Conservation (phyloP, 1,140 invertebrate genomes). For the Conopomorpha cramerella region DNA sequence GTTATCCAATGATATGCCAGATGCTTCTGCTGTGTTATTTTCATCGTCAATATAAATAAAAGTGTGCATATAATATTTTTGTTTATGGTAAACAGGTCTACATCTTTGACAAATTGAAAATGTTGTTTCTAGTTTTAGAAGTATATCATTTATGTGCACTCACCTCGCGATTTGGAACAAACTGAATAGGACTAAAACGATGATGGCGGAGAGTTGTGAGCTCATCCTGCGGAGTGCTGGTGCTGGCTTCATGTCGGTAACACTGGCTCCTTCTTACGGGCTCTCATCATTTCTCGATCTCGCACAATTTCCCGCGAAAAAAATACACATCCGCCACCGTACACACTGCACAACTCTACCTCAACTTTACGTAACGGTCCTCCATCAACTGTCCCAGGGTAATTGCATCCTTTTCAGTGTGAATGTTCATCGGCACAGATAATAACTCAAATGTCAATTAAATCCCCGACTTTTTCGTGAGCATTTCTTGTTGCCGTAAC, state of each 20-base stretch:
- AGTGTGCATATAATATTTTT: too few species aligned
- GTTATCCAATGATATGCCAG: too few species aligned
- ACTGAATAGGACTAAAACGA: constrained; percentile 32
- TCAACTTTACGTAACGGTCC: too few species aligned
- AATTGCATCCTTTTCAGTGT: background rate
- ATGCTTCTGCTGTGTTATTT: too few species aligned
- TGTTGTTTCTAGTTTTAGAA: too few species aligned
- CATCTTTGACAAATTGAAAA: too few species aligned
- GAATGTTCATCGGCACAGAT: background rate
- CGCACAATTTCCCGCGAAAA: constrained; percentile 11
- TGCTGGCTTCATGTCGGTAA: constrained; percentile 47
- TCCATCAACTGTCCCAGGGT: too few species aligned
- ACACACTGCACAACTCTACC: too few species aligned
- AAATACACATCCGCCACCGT: too few species aligned
- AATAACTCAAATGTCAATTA: constrained; percentile 1
- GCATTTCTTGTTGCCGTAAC: background rate
- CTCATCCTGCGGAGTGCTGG: constrained; percentile 29
- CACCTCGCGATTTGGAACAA: constrained; percentile 42
- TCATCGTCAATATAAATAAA: too few species aligned
- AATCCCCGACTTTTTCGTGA: background rate
- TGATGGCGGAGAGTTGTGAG: constrained; percentile 20
- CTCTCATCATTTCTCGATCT: constrained; percentile 32
- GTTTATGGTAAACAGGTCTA: too few species aligned
- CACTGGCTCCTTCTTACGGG: constrained; percentile 31
- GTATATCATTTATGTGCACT: constrained; percentile 11